These are phyloP conservation scores for Ctenopoma kingsleyae DNA, from an alignment of 2,797 vertebrate species.

Conservation along the genomic window DNA sequence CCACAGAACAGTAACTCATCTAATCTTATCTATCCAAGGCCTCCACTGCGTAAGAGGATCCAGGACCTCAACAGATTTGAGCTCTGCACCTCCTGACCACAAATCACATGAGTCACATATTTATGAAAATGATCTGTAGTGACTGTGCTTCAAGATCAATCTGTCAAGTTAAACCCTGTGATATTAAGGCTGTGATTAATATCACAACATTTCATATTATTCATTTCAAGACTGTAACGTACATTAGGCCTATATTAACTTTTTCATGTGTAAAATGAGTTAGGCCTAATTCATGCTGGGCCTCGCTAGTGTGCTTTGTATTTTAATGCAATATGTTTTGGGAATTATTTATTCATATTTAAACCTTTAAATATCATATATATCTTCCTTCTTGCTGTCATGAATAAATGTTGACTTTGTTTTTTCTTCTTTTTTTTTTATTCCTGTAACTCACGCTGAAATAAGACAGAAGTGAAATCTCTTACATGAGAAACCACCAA, in stretches of 20 bases:
- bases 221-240: background rate
- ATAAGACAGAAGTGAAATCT: constrained; percentile 30
- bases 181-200: background rate
- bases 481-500: background rate
- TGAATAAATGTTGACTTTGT: background rate
- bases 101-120: too few relatives aligned
- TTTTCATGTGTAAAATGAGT: constrained; percentile 1
- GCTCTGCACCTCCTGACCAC: too few relatives aligned
- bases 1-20: too few relatives aligned
- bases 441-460: constrained; percentile 25
- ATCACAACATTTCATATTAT: background rate
- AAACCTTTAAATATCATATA: background rate
- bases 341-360: background rate
- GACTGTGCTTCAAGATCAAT: background rate
- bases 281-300: background rate
- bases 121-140: background rate
- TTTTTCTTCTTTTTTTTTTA: background rate
- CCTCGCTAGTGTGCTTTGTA: background rate
- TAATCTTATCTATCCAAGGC: too few relatives aligned
- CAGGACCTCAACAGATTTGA: background rate
- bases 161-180: background rate
- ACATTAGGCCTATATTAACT: background rate
- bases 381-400: background rate
- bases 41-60: too few relatives aligned
- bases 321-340: background rate